phyloP scores from a whole-genome alignment of 2,888 invertebrate species.

The Eumacrocentrus americanus region DNA sequence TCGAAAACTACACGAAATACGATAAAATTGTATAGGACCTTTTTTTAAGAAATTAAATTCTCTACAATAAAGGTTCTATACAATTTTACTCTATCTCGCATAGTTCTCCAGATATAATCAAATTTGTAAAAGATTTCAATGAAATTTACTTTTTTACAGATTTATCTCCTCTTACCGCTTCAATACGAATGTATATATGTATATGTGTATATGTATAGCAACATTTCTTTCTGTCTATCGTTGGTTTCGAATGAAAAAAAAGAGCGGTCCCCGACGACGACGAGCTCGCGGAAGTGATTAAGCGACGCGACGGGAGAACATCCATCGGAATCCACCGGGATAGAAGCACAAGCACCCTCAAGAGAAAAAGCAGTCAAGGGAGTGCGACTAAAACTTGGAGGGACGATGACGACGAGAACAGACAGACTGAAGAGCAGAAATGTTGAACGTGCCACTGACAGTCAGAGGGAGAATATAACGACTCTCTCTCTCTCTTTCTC shows the following conservation, averaged over 20 bases:
- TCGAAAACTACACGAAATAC: too few relatives aligned
- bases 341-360: constrained; percentile 25
- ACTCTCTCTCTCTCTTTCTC: background rate
- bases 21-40: too few relatives aligned
- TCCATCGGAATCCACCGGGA: constrained; percentile 35
- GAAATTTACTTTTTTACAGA: too few relatives aligned
- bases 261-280: constrained; percentile 37
- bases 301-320: constrained; percentile 35
- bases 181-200: too few relatives aligned
- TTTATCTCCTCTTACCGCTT: too few relatives aligned
- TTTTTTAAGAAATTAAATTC: too few relatives aligned
- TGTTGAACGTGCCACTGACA: constrained; percentile 15
- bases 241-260: constrained; percentile 27
- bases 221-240: background rate
- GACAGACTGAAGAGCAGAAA: constrained; percentile 10
- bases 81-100: too few relatives aligned
- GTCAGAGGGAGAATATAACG: constrained; percentile 4
- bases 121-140: too few relatives aligned
- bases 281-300: constrained; percentile 37
- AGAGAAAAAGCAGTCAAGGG: constrained; percentile 12
- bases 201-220: background rate
- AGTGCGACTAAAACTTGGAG: constrained; percentile 20
- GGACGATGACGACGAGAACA: constrained; percentile 29
- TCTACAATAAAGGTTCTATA: too few relatives aligned
- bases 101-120: too few relatives aligned